phyloP scores from a whole-genome alignment of 2,888 invertebrate species.

The Nomada hirtipes region DNA sequence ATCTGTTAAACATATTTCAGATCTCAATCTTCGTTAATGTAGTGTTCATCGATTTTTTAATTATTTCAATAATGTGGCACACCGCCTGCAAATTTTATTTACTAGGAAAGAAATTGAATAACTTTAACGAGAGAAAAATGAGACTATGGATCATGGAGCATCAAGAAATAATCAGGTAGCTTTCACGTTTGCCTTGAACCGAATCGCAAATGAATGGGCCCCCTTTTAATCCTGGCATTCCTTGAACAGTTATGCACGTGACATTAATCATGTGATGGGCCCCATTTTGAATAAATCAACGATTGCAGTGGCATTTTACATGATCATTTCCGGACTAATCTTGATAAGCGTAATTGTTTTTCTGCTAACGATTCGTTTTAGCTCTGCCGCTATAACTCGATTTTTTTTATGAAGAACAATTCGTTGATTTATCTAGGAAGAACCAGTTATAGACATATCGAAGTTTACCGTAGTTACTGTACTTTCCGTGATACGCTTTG shows the following conservation, averaged over 20 bases:
- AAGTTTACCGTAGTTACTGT: slow-evolving; percentile 44
- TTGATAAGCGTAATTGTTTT: slow-evolving; percentile 52
- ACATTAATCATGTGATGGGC: slow-evolving; percentile 40
- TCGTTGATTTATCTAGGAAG: slow-evolving; percentile 36
- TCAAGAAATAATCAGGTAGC: slow-evolving; percentile 49
- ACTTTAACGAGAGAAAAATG: not conserved
- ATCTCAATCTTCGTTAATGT: slow-evolving; percentile 19
- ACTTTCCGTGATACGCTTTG: slow-evolving; percentile 41
- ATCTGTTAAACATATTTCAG: slow-evolving; percentile 22
- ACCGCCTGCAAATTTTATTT: slow-evolving; percentile 45
- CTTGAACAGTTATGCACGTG: slow-evolving; percentile 48
- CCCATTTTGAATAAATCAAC: slow-evolving; percentile 57
- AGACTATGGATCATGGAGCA: slow-evolving; percentile 33
- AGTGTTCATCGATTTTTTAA: slow-evolving; percentile 48
- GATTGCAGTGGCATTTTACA: slow-evolving; percentile 38
- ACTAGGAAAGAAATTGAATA: not conserved
- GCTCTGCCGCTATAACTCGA: not conserved
- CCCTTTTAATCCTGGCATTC: not conserved
- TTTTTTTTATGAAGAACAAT: not conserved
- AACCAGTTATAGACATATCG: slow-evolving; percentile 22
- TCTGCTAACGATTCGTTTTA: too few species aligned
- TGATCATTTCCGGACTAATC: slow-evolving; percentile 52
- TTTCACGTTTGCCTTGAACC: not conserved
- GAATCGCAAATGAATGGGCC: not conserved
- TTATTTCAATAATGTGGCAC: slow-evolving; percentile 47